Evolutionary conservation across 2,888 invertebrate species (phyloP).

Genomic region (Cerastis rubricosa): DNA sequence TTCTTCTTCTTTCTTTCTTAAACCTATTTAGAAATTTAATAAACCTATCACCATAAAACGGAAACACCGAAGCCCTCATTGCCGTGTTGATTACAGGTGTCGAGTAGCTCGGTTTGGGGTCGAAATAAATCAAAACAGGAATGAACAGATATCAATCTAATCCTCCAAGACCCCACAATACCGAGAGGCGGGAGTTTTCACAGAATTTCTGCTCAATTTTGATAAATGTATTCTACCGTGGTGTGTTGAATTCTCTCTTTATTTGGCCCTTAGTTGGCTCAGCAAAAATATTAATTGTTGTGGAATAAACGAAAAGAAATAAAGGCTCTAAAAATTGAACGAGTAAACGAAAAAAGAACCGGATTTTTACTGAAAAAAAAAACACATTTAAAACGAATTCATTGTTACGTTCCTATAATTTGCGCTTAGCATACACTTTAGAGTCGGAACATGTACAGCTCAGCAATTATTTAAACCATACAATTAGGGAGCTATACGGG

Average conservation of each 20-base stretch:
- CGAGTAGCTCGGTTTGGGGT: slow-evolving; percentile 31
- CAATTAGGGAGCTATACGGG: slow-evolving; percentile 41
- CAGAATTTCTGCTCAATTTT: slow-evolving; percentile 43
- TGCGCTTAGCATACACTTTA: slow-evolving; percentile 16
- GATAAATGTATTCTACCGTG: slow-evolving; percentile 49
- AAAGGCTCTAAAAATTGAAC: not conserved
- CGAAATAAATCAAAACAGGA: slow-evolving; percentile 64
- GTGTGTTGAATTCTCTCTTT: slow-evolving; percentile 15
- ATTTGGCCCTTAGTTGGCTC: slow-evolving; percentile 7
- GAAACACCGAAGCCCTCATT: slow-evolving; percentile 7
- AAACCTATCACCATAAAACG: slow-evolving; percentile 14
- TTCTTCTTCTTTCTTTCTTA: not conserved
- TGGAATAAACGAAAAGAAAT: not conserved
- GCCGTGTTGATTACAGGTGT: slow-evolving; percentile 51
- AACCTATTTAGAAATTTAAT: not conserved
- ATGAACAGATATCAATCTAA: slow-evolving; percentile 64
- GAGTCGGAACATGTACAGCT: slow-evolving; percentile 30
- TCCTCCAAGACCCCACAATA: slow-evolving; percentile 48
- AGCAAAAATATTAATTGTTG: slow-evolving; percentile 29
- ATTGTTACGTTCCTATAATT: slow-evolving; percentile 22
- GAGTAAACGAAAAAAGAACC: slow-evolving; percentile 10
- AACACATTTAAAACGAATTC: slow-evolving; percentile 9
- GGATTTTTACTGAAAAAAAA: not conserved
- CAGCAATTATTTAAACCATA: slow-evolving; percentile 44
- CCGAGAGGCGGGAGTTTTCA: slow-evolving; percentile 38